Base-by-base conservation (phyloP, 2,797 vertebrate species). In the Danio choprae region DNA sequence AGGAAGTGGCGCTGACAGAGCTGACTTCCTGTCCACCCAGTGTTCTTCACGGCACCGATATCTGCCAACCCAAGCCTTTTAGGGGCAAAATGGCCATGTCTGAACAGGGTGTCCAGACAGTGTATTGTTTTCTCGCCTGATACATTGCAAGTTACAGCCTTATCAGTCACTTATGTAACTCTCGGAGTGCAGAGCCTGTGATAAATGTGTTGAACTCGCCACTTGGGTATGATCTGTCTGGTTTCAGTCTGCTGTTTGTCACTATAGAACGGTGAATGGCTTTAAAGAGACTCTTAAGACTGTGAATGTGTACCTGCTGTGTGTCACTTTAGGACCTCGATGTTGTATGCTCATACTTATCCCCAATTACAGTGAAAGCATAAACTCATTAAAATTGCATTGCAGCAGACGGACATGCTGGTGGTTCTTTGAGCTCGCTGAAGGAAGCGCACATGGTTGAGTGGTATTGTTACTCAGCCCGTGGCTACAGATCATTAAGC, bases 361-460 rank as follows among this genome's bases (percentile, higher is more conserved):
- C 76, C 80, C 58, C 83, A 86, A 86, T 85, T 83, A 86, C 65
- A 85, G 70, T 82, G 77, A 85, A 86, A 82, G 77, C 71, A 62
- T 75, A 79, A 84, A 82, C 81, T 81, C 70, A 83, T 85, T 83
- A 87, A 84, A 83, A 59, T 46, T 78, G 65, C 60, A 82, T 80
- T 16, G 77, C 51, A 73, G 59, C 18, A 69, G 65, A 58, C n/a
- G 62, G 64, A 36, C 64, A 68, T n/a, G 44, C 79, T 38, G 62
- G 67, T 63, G 58, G 71, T 79, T 68, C 8, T 71, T 53, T 71
- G 58, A 53, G 18, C 58, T 12, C 20, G 5, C 55, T 51, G 71
- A 75, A 48, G 63, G 53, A 81, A 76, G 62, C 51, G 53, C 65
- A 70, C 84, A 80, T 67, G 68, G 80, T 68, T 63, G 73, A 79